Percentiles rank a stretch among this genome's conserved stretches.
Evolutionary conservation across 2,797 vertebrate species (phyloP).

Genomic region (Acrossocheilus fasciatus): DNA sequence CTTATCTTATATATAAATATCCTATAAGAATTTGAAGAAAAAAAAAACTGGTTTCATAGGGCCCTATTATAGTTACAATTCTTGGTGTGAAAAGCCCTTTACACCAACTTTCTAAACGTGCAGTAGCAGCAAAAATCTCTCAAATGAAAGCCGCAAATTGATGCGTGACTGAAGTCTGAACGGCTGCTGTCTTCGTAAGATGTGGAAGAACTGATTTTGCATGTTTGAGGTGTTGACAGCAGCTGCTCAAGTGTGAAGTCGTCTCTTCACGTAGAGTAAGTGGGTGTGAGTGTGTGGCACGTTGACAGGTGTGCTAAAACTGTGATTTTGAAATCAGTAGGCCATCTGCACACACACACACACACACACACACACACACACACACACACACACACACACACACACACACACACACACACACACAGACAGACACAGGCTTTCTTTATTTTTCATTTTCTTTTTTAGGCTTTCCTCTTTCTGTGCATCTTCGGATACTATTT

Average conservation of each 20-base stretch:
- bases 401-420: too few species aligned
- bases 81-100: background rate
- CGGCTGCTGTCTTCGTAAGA: background rate
- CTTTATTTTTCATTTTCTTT: background rate
- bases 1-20: too few species aligned
- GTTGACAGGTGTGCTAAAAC: slow-evolving; percentile 32
- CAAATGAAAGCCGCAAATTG: background rate
- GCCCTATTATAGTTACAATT: background rate
- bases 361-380: too few species aligned
- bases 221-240: slow-evolving; percentile 33
- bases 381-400: too few species aligned
- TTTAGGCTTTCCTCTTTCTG: background rate
- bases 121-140: background rate
- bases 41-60: background rate
- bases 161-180: background rate
- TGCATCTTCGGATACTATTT: background rate
- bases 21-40: too few species aligned
- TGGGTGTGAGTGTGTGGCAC: background rate
- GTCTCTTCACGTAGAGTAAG: background rate
- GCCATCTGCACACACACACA: background rate
- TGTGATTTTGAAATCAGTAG: background rate
- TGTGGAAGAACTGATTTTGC: background rate
- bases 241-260: slow-evolving; percentile 29
- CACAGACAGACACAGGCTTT: background rate
- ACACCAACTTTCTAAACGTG: background rate